Conservation (phyloP, 2,113 vertebrate species). For the Puma concolor region DNA sequence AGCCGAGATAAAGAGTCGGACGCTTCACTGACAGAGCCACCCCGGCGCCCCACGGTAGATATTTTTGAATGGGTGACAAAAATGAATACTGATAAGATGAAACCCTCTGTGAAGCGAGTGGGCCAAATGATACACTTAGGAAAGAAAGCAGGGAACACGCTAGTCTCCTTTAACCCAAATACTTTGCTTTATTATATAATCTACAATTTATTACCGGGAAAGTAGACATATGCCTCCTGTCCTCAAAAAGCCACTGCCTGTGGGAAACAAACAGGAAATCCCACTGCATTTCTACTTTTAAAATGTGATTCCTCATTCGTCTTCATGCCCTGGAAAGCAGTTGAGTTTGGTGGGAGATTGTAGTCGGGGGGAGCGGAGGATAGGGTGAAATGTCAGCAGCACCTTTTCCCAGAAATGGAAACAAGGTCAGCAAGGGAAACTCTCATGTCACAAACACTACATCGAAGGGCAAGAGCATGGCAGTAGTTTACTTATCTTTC, state of each 20-base stretch:
- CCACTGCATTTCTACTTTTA: background rate
- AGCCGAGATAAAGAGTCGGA: no score
- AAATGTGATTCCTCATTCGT: slow-evolving; percentile 17
- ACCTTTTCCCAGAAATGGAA: background rate
- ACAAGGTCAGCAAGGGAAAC: background rate
- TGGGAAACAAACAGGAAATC: slow-evolving; percentile 32
- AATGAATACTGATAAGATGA: background rate
- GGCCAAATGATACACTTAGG: background rate
- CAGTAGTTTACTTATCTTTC: background rate
- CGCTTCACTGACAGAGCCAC: no score
- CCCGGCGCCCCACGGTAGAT: no score
- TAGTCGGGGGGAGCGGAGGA: background rate
- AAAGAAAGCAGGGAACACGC: background rate
- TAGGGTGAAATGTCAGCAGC: no score
- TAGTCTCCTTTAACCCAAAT: background rate
- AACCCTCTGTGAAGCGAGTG: background rate
- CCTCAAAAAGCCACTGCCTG: background rate
- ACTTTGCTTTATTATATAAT: slow-evolving; percentile 10
- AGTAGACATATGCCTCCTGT: background rate
- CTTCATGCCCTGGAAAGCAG: background rate
- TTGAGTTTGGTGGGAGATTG: background rate
- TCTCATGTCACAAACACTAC: fast-evolving
- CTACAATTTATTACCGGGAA: slow-evolving; percentile 27
- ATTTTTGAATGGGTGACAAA: background rate
- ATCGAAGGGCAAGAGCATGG: background rate